phyloP scores from a whole-genome alignment of 2,888 invertebrate species.

The Idaea straminata region DNA sequence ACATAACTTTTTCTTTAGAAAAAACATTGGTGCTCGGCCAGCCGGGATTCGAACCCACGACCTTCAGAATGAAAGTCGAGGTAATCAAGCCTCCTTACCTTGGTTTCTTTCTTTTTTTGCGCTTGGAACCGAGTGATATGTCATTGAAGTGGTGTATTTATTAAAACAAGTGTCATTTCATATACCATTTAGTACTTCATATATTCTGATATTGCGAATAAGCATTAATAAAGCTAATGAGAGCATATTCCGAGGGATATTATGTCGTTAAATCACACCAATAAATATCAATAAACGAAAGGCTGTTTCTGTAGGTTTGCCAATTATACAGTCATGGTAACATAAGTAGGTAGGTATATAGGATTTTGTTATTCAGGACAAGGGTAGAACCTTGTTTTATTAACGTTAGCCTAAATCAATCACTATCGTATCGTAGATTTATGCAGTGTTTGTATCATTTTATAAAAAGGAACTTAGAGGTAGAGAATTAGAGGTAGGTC shows the following conservation, averaged over 20 bases:
- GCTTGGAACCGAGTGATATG: too few relatives aligned
- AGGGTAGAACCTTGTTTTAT: slow-evolving; percentile 26
- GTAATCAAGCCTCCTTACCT: too few relatives aligned
- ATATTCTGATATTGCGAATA: slow-evolving; percentile 14
- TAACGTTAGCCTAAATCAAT: slow-evolving; percentile 19
- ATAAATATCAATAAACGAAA: slow-evolving; percentile 28
- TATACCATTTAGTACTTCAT: slow-evolving; percentile 7
- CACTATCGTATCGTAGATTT: neutral
- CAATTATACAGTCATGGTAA: slow-evolving; percentile 23
- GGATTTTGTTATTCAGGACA: slow-evolving; percentile 32
- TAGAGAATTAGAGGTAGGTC: too few relatives aligned
- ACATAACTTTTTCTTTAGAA: too few relatives aligned
- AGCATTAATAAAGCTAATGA: slow-evolving; percentile 25
- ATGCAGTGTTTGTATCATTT: slow-evolving; percentile 11
- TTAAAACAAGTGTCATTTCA: slow-evolving; percentile 11
- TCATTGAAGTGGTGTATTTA: too few relatives aligned
- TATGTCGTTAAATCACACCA: slow-evolving; percentile 22
- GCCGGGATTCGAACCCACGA: too few relatives aligned
- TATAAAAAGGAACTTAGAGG: neutral
- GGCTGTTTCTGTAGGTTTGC: slow-evolving; percentile 16
- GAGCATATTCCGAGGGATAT: slow-evolving; percentile 16
- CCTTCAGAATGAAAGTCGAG: too few relatives aligned
- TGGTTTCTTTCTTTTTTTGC: too few relatives aligned
- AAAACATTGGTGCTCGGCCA: too few relatives aligned
- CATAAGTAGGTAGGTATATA: slow-evolving; percentile 6